Base-by-base conservation (phyloP, 2,113 vertebrate species). In the Saimiri boliviensis region DNA sequence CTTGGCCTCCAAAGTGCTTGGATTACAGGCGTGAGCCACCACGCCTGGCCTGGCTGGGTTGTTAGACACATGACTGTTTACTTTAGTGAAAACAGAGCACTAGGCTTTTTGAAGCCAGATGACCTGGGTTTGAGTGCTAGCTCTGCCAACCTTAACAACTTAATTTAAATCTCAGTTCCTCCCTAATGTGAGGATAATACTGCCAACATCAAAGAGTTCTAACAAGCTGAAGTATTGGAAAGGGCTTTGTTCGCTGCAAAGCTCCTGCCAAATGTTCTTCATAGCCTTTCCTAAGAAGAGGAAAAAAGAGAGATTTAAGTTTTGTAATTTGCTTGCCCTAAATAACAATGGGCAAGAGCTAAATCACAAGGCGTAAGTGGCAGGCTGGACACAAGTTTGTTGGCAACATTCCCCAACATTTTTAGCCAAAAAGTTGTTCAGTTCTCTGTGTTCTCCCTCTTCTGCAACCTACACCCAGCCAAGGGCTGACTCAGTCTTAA, bases 311-410 rank as follows among this genome's bases (percentile, higher is more conserved):
- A 66, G 27, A 25, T 40, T 32, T 68, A 88, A 23, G 42, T 80
- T 97, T 91, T 95, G n/a, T 88, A 73, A 88, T 81, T 94, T 82
- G 45, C 60, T 95, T n/a, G 42, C 30, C n/a, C 32, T 68, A 60
- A 81, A 93, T 85, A 79, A 54, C 74, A 88, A 16, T 16, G 37
- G 30, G 60, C 27, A 91, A 85, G 63, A 63, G 71, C n/a, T 89
- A 80, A 94, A 63, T 93, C 76, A 70, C 89, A 80, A 13, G 3
- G 49, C 19, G 4, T 32, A 89, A 54, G 37, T 82, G 85, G 11
- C 23, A 85, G 76, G 70, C 74, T 40, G 66, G 68, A 76, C 74
- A 5, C 1, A 66, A 56, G 30, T 40, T 84, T 35, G 21, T 40
- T 82, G 83, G 93, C 90, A 85, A 86, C 17, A 32, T 37, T 84